These are phyloP conservation scores for Stomorhina lunata DNA, from an alignment of 2,888 invertebrate genomes.

Conservation along the genomic window DNA sequence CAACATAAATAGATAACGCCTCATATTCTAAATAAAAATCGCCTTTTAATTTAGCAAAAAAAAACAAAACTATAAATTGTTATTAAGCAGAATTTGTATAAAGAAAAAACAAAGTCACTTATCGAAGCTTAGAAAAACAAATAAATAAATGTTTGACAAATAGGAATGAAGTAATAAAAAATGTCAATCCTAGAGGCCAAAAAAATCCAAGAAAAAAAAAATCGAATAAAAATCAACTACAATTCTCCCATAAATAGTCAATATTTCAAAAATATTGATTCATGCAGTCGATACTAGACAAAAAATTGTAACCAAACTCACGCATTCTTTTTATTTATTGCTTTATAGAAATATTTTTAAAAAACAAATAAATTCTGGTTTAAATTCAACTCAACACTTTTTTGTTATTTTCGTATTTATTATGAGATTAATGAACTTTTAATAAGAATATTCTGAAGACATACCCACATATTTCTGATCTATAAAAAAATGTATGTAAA, in stretches of 20 bases:
- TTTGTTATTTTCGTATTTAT: conserved; percentile 23
- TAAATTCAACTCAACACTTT: conserved; percentile 18
- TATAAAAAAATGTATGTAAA: neutral
- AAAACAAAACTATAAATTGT: conserved; percentile 22
- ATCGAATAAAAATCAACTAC: too few relatives aligned
- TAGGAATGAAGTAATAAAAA: neutral
- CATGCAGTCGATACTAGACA: neutral
- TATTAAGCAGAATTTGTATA: conserved; percentile 6
- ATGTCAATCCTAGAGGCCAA: neutral
- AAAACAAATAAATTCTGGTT: conserved; percentile 8
- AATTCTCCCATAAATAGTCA: too few relatives aligned
- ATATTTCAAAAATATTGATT: neutral
- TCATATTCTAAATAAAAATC: conserved; percentile 17
- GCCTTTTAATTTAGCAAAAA: conserved; percentile 15
- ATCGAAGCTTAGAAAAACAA: too few relatives aligned
- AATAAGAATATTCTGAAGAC: conserved; percentile 24
- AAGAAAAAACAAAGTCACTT: too few relatives aligned
- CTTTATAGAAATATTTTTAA: neutral
- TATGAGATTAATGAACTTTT: conserved; percentile 65
- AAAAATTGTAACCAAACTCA: conserved; percentile 6
- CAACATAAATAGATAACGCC: conserved; percentile 13
- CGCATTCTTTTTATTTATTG: neutral
- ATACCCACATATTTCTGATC: neutral
- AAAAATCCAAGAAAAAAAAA: too few relatives aligned
- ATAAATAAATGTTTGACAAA: conserved; percentile 39